Base-by-base conservation (phyloP, 2,797 vertebrate genomes). In the Cryptoblepharus egeriae region DNA sequence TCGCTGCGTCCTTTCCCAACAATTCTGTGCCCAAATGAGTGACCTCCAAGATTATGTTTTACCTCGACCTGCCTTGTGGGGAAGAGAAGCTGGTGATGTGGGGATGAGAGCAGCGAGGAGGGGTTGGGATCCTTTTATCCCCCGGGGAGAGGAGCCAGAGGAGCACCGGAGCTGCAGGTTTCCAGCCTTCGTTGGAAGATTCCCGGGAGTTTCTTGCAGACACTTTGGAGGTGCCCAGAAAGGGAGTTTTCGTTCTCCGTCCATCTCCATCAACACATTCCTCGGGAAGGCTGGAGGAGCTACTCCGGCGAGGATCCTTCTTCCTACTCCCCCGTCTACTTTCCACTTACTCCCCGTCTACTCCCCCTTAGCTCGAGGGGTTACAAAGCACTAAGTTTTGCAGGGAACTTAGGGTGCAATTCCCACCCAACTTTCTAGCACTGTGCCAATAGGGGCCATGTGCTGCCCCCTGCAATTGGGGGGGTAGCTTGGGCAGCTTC, bases 101-200 rank as follows among this genome's bases (percentile, higher is more conserved):
- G 24, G 37, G 61, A 69, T 26, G n/a, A 6, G 35, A 57, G 57
- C 60, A 0, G 35, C n/a, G n/a, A 24, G 6, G 5, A 22, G 45
- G 22, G n/a, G 28, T 15, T 24, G 79, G 80, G 82, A n/a, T 85
- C 83, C 82, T 42, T 80, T 88, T 87, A n/a, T 67, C 75, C 79
- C 35, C 39, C 70, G 45, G 55, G 72, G 37, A 52, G 39, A 6
- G 24, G 28, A 13, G 7, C 8, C n/a, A 28, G 32, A 73, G 45
- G 65, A 24, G 57, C 58, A 42, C 58, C 3, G 45, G 22, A 58
- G 42, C 60, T 83, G 68, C 57, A 15, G 75, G 75, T 28, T 58
- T 68, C 58, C 18, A 2, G 73, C 35, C 58, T 82, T 82, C 79
- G 70, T 79, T 82, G n/a, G 75, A 22, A 28, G 69, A 32, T 26